Base-by-base conservation (phyloP, 2,888 invertebrate species). In the Lasioglossum lativentre region DNA sequence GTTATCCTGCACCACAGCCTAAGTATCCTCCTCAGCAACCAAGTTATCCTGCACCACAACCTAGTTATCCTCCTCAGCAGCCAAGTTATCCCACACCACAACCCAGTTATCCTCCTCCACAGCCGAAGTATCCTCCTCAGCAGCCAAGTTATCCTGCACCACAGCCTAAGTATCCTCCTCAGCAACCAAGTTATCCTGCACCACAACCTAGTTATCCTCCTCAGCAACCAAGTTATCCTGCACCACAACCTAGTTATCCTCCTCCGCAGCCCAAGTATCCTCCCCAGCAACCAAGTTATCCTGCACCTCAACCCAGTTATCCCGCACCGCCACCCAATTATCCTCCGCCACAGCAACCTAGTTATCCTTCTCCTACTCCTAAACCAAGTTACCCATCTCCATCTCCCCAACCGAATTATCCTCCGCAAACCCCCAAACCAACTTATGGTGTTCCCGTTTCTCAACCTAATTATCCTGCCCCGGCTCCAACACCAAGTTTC, bases 11-110 rank as follows among this genome's bases (percentile, higher is more conserved):
- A 14, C 42, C n/a, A 4, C 42, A 42, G 14, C 70, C 70, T 1
- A 56, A 4, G 30, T 75, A 75, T 27, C 70, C 42, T 14, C 23
- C 74, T 2, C 74, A 38, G 12, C 16, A 34, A 56, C 47, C 30
- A 19, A 75, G 30, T 8, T 81, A 77, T 27, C 77, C 87, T 16
- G 42, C 76, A 59, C 63, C 73, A 23, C 68, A 80, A 0, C 42
- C 76, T 10, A 68, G 72, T 3, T 72, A 78, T 77, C 83, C 86
- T 19, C 30, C 84, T n/a, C 80, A 82, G 2, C 19, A 40, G 10
- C 52, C 75, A 0, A 52, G 40, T 42, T 80, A 80, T 30, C 66
- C 79, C 45, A 6, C 56, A 14, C 63, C 63, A 34, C 34, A 34
- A 34, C 34, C 34, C 3, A 34, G 3, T 1, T 34, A 34, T 34